Percentiles rank a stretch among this genome's conserved stretches.
phyloP scores from a whole-genome alignment of 2,113 vertebrate genomes.

The Oxyura jamaicensis region DNA sequence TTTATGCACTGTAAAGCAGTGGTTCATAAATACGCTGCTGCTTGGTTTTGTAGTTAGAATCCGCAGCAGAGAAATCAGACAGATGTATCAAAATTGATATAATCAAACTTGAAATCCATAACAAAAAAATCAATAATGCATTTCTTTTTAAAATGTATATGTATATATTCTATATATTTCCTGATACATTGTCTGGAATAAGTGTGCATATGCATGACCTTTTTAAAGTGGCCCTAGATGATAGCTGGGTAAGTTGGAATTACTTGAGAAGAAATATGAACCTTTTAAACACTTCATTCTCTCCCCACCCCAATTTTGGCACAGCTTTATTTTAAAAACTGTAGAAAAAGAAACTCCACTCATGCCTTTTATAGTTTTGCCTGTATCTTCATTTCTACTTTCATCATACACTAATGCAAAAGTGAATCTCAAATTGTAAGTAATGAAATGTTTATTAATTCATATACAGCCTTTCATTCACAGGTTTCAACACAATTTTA shows the following conservation, averaged over 20 bases:
- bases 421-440: neutral
- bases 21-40: neutral
- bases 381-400: neutral
- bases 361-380: neutral
- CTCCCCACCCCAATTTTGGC: neutral
- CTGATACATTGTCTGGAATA: neutral
- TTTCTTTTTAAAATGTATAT: neutral
- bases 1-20: conserved; percentile 13
- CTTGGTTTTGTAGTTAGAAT: conserved; percentile 44
- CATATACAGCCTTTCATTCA: neutral
- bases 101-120: neutral
- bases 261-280: neutral
- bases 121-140: neutral
- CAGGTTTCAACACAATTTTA: neutral
- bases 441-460: neutral
- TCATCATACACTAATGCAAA: neutral
- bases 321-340: neutral
- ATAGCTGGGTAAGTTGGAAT: neutral
- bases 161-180: neutral
- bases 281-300: neutral
- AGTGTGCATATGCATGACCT: neutral
- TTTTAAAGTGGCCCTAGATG: neutral
- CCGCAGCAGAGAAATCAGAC: conserved; percentile 10
- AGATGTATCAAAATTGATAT: neutral
- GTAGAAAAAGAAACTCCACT: neutral